A percentile compares a stretch with the other conserved stretches of the same genome.
Evolutionary conservation across 2,797 vertebrate genomes (phyloP).

Genomic region (Rhabdomys pumilio): DNA sequence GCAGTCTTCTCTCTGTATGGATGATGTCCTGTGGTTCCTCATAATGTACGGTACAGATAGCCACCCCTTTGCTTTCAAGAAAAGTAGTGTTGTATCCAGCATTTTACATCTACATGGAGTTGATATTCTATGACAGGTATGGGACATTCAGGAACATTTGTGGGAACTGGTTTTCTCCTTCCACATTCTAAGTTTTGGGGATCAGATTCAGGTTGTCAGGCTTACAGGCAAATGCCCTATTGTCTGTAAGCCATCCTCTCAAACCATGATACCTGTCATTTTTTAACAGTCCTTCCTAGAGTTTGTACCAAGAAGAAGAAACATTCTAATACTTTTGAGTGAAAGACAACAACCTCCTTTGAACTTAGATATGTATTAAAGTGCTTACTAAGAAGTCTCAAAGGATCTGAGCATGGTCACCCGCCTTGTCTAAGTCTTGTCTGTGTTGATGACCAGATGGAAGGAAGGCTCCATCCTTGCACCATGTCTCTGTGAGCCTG

Average conservation of each 20-base stretch:
- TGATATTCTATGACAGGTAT: neutral
- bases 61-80: neutral
- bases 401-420: neutral
- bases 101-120: neutral
- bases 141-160: neutral
- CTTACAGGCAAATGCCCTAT: neutral
- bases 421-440: neutral
- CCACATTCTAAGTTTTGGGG: neutral
- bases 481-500: neutral
- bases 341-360: neutral
- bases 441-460: neutral
- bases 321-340: neutral
- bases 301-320: neutral
- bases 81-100: neutral
- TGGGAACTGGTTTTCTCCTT: neutral
- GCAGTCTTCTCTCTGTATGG: neutral
- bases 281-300: constrained; percentile 10
- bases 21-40: neutral
- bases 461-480: accelerated
- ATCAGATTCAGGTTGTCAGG: neutral
- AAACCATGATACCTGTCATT: neutral
- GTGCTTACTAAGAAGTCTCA: neutral
- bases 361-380: neutral
- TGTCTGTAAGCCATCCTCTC: neutral
- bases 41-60: neutral